These are phyloP conservation scores for Rhopalosiphum nymphaeae DNA, from an alignment of 2,888 invertebrate species.

Conservation along the genomic window DNA sequence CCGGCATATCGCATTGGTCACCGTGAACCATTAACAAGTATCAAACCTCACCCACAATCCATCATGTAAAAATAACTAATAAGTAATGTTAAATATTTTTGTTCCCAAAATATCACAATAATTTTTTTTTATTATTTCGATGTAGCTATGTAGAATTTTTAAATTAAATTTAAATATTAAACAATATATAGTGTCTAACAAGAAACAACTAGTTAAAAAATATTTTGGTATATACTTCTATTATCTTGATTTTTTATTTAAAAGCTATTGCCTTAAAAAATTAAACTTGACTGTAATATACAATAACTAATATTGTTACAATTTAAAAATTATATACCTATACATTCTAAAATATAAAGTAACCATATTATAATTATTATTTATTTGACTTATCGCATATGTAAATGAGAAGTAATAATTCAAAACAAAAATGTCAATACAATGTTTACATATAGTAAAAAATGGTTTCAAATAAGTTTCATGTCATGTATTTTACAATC, in stretches of 20 bases:
- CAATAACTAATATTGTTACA: neutral
- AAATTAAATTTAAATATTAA: neutral
- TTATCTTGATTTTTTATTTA: neutral
- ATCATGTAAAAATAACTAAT: neutral
- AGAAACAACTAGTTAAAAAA: neutral
- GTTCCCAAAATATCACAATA: neutral
- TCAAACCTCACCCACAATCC: neutral
- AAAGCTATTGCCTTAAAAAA: neutral
- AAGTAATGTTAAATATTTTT: neutral
- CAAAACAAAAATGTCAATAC: too few relatives aligned
- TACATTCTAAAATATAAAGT: neutral
- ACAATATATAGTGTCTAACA: neutral
- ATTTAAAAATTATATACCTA: neutral
- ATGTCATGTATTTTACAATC: too few relatives aligned
- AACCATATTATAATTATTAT: neutral
- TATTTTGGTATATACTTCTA: too few relatives aligned
- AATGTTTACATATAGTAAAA: too few relatives aligned
- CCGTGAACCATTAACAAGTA: neutral
- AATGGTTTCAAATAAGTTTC: too few relatives aligned
- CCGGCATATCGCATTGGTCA: neutral
- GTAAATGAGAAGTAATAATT: too few relatives aligned
- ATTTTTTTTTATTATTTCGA: neutral
- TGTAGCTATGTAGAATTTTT: neutral
- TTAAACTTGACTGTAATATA: neutral
- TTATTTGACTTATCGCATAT: too few relatives aligned